Conservation (phyloP, 2,888 invertebrate genomes). For the Morpho deidamia region DNA sequence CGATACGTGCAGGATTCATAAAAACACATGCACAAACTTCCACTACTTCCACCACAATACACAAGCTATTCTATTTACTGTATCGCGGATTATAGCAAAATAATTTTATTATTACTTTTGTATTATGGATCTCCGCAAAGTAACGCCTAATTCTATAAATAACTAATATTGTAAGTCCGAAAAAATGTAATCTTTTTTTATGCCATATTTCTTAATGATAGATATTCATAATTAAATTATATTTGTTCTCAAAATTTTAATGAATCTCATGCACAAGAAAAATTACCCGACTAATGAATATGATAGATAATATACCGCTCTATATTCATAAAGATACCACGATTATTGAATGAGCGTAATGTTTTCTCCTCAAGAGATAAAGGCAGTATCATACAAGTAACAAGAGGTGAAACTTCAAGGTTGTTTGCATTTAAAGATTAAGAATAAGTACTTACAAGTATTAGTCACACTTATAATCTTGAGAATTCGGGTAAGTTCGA, state of each 20-base stretch:
- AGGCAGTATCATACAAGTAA: constrained; percentile 16
- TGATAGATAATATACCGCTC: neutral
- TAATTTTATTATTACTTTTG: no score
- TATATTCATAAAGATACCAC: neutral
- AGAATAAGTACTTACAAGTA: neutral
- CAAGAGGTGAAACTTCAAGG: constrained; percentile 17
- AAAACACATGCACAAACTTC: no score
- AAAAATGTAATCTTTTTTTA: no score
- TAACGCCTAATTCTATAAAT: no score
- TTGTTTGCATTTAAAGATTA: constrained; percentile 15
- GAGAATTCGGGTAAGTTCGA: neutral
- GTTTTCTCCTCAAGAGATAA: constrained; percentile 11
- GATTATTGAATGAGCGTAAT: constrained; percentile 1
- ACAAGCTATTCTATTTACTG: no score
- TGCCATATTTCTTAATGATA: no score
- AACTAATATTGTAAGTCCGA: no score
- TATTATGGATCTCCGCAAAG: no score
- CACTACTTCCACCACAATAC: no score
- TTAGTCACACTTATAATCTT: neutral
- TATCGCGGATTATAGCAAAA: no score
- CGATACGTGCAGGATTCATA: no score
- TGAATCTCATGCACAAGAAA: neutral
- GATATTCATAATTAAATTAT: neutral
- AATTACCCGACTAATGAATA: constrained; percentile 1
- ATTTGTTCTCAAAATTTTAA: constrained; percentile 6